Evolutionary conservation across 2,797 vertebrate genomes (phyloP).

Genomic region (Rhadinocentrus ornatus): DNA sequence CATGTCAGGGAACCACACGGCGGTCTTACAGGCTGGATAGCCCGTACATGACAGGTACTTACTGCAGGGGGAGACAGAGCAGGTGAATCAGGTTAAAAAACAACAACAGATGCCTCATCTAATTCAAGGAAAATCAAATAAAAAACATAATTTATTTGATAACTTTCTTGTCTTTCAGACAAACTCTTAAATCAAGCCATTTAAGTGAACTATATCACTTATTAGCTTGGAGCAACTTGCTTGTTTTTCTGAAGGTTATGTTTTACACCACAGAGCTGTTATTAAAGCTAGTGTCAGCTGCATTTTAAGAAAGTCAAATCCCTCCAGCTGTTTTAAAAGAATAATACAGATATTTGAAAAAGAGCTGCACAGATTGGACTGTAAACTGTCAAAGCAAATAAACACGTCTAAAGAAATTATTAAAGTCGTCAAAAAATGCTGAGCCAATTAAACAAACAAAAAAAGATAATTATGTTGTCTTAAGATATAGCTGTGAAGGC

Average conservation of each 20-base stretch:
- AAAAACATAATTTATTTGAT: neutral
- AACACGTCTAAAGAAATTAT: too few species aligned
- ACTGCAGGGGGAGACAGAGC: slow-evolving; percentile 70
- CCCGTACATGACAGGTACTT: slow-evolving; percentile 91
- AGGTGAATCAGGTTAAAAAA: neutral
- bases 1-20: slow-evolving; percentile 92
- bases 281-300: too few species aligned
- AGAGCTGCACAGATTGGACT: neutral
- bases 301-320: too few species aligned
- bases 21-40: slow-evolving; percentile 89
- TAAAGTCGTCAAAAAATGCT: too few species aligned
- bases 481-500: neutral
- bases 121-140: neutral
- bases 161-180: neutral
- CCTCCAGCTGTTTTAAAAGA: too few species aligned
- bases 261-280: too few species aligned
- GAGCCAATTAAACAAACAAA: too few species aligned
- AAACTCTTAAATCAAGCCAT: neutral
- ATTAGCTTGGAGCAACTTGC: too few species aligned
- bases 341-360: too few species aligned
- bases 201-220: too few species aligned
- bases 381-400: neutral
- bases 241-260: too few species aligned
- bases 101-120: neutral
- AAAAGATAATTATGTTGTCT: neutral